These are phyloP conservation scores for Lissocephala sabroskyi DNA, from an alignment of 2,888 invertebrate genomes.

Conservation along the genomic window DNA sequence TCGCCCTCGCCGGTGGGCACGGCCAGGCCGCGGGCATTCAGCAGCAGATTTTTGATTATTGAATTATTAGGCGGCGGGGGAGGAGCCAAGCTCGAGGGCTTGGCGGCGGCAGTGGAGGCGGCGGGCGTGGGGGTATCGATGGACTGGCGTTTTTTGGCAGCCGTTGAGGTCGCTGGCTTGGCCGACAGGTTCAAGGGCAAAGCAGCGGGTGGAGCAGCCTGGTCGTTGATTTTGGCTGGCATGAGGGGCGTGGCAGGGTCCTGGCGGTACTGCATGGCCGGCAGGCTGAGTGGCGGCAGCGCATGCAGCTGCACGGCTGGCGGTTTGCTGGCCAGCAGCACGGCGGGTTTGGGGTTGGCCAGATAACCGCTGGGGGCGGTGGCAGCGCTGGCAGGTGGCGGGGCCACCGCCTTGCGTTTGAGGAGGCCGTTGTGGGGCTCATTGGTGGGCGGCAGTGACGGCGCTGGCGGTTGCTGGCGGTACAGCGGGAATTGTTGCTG, in stretches of 20 bases:
- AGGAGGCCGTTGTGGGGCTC: conserved; percentile 61
- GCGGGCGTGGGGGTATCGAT: conserved; percentile 29
- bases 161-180: conserved; percentile 28
- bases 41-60: conserved; percentile 83
- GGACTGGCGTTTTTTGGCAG: conserved; percentile 47
- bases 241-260: conserved; percentile 42
- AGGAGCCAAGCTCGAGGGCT: conserved; percentile 27
- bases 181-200: conserved; percentile 61
- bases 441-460: no score
- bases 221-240: conserved; percentile 36
- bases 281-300: conserved; percentile 37
- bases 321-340: conserved; percentile 24
- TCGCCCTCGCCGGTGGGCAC: conserved; percentile 76
- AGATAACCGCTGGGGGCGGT: no score
- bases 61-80: conserved; percentile 78
- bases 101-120: conserved; percentile 20
- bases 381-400: no score
- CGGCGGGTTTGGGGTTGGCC: conserved; percentile 21
- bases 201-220: conserved; percentile 6
- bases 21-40: conserved; percentile 77
- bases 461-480: conserved; percentile 26
- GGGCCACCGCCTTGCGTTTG: conserved; percentile 28
- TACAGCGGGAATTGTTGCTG: conserved; percentile 34
- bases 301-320: conserved; percentile 18
- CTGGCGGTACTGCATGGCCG: conserved; percentile 50